Evolutionary conservation across 1,140 invertebrate species (phyloP).

Genomic region (Euwallacea similis): DNA sequence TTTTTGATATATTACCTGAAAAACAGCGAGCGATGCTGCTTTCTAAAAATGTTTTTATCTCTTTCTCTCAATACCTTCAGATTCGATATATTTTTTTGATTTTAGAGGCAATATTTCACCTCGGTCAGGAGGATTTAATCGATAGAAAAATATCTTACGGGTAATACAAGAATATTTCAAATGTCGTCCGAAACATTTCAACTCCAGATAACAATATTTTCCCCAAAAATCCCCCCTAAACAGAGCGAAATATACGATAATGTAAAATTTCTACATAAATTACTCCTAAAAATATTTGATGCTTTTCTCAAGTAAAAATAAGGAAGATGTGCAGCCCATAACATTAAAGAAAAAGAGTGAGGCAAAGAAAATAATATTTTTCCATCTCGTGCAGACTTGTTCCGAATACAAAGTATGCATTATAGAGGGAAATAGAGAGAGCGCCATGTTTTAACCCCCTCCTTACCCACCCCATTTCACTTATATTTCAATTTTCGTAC

Average conservation of each 20-base stretch:
- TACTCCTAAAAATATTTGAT: conserved; percentile 34
- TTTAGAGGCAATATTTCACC: background rate
- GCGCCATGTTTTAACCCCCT: conserved; percentile 43
- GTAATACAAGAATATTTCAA: too few relatives aligned
- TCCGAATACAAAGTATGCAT: conserved; percentile 52
- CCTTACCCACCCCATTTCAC: conserved; percentile 40
- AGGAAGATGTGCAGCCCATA: conserved; percentile 39
- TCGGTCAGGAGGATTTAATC: too few relatives aligned
- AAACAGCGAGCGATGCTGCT: conserved; percentile 20
- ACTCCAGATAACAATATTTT: background rate
- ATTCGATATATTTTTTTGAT: background rate
- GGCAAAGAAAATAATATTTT: conserved; percentile 52
- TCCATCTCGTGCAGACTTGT: conserved; percentile 49
- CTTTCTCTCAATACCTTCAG: background rate
- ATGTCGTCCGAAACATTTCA: too few relatives aligned
- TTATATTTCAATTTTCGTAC: conserved; percentile 52
- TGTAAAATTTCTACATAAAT: conserved; percentile 1
- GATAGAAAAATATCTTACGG: too few relatives aligned
- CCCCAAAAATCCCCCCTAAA: background rate
- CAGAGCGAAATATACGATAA: background rate
- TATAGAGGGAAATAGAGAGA: conserved; percentile 50
- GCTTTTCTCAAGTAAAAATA: conserved; percentile 35
- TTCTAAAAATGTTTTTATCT: conserved; percentile 24
- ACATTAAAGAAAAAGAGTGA: conserved; percentile 48
- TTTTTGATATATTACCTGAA: conserved; percentile 35